phyloP scores from a whole-genome alignment of 2,797 vertebrate genomes.

The Squalus acanthias region DNA sequence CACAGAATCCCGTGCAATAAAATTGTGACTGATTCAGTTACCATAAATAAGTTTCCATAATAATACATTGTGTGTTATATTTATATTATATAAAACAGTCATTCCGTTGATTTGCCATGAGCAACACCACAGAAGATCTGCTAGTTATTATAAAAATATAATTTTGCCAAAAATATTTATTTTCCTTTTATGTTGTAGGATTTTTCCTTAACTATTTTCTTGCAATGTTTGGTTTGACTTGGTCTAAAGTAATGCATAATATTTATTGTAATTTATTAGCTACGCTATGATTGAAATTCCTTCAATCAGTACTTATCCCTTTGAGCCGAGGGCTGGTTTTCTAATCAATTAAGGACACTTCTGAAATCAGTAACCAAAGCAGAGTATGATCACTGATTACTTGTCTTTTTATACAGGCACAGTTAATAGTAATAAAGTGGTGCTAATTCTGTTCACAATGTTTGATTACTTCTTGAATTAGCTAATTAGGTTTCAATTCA shows the following conservation, averaged over 20 bases:
- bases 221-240: background rate
- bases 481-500: conserved; percentile 47
- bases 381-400: conserved; percentile 51
- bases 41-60: background rate
- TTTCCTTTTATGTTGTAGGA: background rate
- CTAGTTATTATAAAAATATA: background rate
- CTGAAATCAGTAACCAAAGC: background rate
- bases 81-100: background rate
- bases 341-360: background rate
- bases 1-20: background rate
- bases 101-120: background rate
- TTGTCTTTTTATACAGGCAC: conserved; percentile 45
- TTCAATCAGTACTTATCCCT: background rate
- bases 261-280: background rate
- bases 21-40: background rate
- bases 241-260: background rate
- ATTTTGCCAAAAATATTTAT: background rate
- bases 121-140: background rate
- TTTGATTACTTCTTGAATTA: conserved; percentile 52
- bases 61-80: background rate
- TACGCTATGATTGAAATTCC: background rate
- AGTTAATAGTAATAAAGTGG: conserved; percentile 48
- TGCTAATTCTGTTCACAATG: conserved; percentile 43
- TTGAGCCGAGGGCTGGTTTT: background rate
- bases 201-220: background rate